Percentiles rank a stretch among this genome's conserved stretches.
Evolutionary conservation across 2,888 invertebrate genomes (phyloP).

Genomic region (Escarpia spicata): DNA sequence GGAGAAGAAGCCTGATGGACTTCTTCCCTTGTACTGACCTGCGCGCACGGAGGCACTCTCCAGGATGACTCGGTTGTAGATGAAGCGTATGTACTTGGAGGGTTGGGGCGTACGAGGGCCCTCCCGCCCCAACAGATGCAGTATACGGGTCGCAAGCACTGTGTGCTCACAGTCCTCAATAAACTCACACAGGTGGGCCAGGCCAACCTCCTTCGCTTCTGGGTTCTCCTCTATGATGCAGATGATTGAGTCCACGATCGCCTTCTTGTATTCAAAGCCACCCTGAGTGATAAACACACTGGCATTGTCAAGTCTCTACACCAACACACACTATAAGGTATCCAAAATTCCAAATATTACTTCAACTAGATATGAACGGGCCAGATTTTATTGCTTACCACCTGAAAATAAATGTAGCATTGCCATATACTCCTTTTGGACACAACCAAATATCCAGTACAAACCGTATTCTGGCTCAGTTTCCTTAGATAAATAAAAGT

Average conservation of each 20-base stretch:
- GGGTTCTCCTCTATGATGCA: constrained; percentile 97
- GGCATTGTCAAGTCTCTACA: not conserved
- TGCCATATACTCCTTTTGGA: too few species aligned
- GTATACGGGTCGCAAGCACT: constrained; percentile 92
- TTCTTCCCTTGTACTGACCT: constrained; percentile 49
- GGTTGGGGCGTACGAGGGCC: constrained; percentile 96
- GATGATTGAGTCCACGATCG: constrained; percentile 97
- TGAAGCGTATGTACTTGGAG: constrained; percentile 76
- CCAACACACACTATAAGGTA: not conserved
- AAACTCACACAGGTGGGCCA: constrained; percentile 98
- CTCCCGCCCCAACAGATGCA: constrained; percentile 95
- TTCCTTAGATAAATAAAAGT: not conserved
- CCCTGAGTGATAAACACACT: constrained; percentile 66
- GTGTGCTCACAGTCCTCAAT: constrained; percentile 99
- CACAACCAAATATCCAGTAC: not conserved
- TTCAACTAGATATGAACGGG: not conserved
- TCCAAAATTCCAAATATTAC: not conserved
- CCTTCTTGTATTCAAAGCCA: constrained; percentile 96
- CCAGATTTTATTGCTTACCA: not conserved
- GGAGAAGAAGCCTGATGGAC: not conserved
- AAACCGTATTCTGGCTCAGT: not conserved
- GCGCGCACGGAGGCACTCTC: constrained; percentile 95
- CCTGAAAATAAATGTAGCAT: too few species aligned
- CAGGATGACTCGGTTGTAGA: constrained; percentile 85
- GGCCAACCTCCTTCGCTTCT: constrained; percentile 93